Conservation (phyloP, 2,113 vertebrate species). For the Sphyrna mokarran region DNA sequence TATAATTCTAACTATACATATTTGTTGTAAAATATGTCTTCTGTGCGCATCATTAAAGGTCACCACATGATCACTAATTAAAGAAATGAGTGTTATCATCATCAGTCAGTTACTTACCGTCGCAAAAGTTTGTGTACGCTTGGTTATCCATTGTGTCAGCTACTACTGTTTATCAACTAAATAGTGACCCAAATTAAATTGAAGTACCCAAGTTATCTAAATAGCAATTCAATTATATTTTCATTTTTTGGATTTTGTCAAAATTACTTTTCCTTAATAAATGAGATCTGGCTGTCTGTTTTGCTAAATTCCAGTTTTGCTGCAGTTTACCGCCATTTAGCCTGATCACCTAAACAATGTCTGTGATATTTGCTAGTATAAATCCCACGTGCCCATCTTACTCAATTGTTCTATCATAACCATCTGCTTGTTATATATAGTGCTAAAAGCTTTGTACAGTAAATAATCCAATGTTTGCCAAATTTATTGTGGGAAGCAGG, state of each 20-base stretch:
- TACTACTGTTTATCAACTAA: background rate
- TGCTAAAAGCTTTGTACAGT: background rate
- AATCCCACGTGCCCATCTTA: background rate
- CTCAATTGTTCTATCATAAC: background rate
- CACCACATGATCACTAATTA: background rate
- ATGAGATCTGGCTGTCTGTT: background rate
- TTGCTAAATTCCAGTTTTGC: background rate
- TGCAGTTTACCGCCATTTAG: background rate
- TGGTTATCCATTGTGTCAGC: background rate
- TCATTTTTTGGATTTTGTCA: background rate
- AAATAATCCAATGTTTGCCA: slow-evolving; percentile 26
- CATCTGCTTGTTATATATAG: background rate
- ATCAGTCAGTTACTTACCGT: background rate
- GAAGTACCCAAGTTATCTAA: background rate
- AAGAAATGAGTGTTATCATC: background rate
- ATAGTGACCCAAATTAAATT: background rate
- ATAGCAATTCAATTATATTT: background rate
- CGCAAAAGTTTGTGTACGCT: background rate
- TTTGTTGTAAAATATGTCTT: background rate
- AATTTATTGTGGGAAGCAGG: background rate
- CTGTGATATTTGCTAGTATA: background rate
- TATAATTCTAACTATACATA: background rate
- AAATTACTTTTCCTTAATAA: background rate
- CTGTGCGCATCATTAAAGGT: background rate
- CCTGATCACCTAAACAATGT: background rate